These are phyloP conservation scores for Sweltsa coloradensis DNA, from an alignment of 1,140 invertebrate genomes.

Conservation along the genomic window DNA sequence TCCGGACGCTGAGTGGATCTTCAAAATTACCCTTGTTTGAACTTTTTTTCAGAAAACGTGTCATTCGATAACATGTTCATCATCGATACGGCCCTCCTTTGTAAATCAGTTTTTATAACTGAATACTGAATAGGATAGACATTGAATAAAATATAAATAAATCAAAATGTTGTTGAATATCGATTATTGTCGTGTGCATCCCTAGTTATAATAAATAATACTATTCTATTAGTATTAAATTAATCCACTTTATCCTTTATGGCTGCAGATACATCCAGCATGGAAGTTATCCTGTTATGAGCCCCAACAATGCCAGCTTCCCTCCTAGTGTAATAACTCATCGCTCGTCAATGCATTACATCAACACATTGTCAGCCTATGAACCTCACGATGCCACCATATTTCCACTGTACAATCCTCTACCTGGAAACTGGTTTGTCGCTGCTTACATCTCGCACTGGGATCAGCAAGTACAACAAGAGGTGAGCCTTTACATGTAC, in stretches of 20 bases:
- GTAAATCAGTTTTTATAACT: too few relatives aligned
- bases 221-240: constrained; percentile 10
- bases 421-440: constrained; percentile 44
- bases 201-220: constrained; percentile 1
- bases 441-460: constrained; percentile 38
- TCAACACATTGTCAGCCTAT: constrained; percentile 32
- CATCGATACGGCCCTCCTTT: too few relatives aligned
- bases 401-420: constrained; percentile 35
- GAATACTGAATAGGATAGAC: too few relatives aligned
- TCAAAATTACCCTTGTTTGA: too few relatives aligned
- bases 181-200: background rate
- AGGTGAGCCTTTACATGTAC: constrained; percentile 26
- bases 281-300: constrained; percentile 46
- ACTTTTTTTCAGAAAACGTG: too few relatives aligned
- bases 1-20: too few relatives aligned
- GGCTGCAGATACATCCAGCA: constrained; percentile 37
- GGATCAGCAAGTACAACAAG: constrained; percentile 40
- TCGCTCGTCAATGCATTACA: constrained; percentile 24
- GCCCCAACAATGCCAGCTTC: constrained; percentile 34
- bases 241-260: background rate
- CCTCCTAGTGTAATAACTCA: constrained; percentile 28
- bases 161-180: background rate
- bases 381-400: constrained; percentile 31
- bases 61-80: too few relatives aligned
- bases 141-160: background rate